Base-by-base conservation (phyloP, 2,888 invertebrate genomes). In the Idaea biselata region DNA sequence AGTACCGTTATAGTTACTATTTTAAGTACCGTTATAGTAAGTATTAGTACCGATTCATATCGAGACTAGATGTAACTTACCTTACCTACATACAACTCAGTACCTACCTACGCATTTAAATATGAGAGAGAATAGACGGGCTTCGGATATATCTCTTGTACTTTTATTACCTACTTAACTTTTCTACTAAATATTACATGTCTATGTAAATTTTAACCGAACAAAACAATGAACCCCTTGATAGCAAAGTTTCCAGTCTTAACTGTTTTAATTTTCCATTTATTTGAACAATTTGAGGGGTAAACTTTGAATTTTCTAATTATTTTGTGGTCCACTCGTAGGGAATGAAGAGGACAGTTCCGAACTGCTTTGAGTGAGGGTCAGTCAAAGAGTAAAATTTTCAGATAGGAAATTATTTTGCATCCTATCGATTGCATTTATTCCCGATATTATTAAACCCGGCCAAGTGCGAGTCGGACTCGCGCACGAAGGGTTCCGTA, bases 221-320 rank as follows among this genome's bases (percentile, higher is more conserved):
- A 55, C 16, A 55, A 16, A 55, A 55, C 8, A 16, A 55, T 6
- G 16, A 3, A 55, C 55, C 17, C 17, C 16, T 55, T 55, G 8
- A 55, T n/a, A 55, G 17, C 17, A 17, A 8, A 55, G 17, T 55
- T 55, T 44, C 44, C 44, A 44, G 44, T 44, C 18, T 33, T 58
- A 56, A 53, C 58, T 58, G 44, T 32, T 62, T 61, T 64, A 66
- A 69, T 75, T 73, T 60, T 65, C 61, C 59, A 18, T 61, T 62
- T 61, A 66, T 60, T 18, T 59, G 58, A 55, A 55, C 57, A 58
- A 56, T 67, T 66, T 65, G 60, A 67, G 66, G 68, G 67, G 60
- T 63, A 64, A 72, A 71, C 71, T 67, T 71, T 64, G 71, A 76
- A 70, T 73, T 75, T 76, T 74, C 74, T 75, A 76, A 76, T 78